Base-by-base conservation (phyloP, 2,888 invertebrate genomes). In the Dendrolimus houi region DNA sequence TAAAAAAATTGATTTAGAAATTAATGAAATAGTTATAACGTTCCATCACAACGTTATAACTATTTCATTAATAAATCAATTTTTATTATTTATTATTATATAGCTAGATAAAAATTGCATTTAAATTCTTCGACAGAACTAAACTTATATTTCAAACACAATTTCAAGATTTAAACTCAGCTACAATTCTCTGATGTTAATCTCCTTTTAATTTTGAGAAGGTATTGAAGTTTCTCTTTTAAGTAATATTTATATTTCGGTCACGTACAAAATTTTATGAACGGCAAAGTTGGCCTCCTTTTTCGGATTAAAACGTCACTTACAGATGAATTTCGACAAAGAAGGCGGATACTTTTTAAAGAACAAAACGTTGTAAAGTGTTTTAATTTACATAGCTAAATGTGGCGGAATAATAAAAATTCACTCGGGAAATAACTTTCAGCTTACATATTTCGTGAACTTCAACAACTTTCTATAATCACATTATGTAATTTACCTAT, bases 301-400 rank as follows among this genome's bases (percentile, higher is more conserved):
- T 74, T 75, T 76, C 66, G 73, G 79, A 85, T 86, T 86, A 85
- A 86, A 83, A 85, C 66, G 84, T 85, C 86, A 80, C 74, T 79
- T 71, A 69, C 86, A 86, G 84, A 83, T 74, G 77, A 81, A 79
- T 83, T 78, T 75, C 64, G 69, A 74, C 69, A 71, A 77, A 72
- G 72, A 68, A 56, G 54, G 53, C 41, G 53, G 56, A 56, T 47
- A 56, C 53, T 56, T 56, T 55, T 55, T 52, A 52, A 41, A 52
- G 54, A 54, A 40, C 56, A 40, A 52, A 56, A 54, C 52, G 60
- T 57, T 47, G 47, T 47, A 10, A 47, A 47, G 47, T 47, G 47
- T 47, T 47, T 47, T 47, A 47, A 47, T 47, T 47, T 47, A 47
- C 47, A 47, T 47, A 14, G 42, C 29, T 12, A 54, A 52, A 57